Percentiles rank a stretch among this genome's conserved stretches.
phyloP scores from a whole-genome alignment of 2,888 invertebrate species.

The Drosophila aldrichi region DNA sequence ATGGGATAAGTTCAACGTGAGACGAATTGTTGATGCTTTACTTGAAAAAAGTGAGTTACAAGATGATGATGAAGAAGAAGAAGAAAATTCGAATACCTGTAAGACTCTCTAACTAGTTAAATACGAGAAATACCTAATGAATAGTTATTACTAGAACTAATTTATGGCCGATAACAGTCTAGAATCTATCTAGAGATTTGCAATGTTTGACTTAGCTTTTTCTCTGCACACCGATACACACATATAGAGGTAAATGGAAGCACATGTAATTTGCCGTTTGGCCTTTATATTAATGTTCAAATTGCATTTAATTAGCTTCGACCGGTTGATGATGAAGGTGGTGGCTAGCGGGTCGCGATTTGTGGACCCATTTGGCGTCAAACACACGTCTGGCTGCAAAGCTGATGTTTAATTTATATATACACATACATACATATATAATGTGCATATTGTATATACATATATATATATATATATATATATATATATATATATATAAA shows the following conservation, averaged over 20 bases:
- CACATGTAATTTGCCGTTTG: conserved; percentile 9
- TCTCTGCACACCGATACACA: conserved; percentile 3
- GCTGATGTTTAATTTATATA: conserved; percentile 33
- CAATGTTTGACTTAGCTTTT: too few relatives aligned
- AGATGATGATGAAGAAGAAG: too few relatives aligned
- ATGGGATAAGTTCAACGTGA: not conserved
- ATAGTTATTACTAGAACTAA: too few relatives aligned
- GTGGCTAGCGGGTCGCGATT: not conserved
- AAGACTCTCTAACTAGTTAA: too few relatives aligned
- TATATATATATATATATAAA: not conserved
- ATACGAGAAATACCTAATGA: too few relatives aligned
- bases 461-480: not conserved
- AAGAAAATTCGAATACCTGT: too few relatives aligned
- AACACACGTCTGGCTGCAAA: not conserved
- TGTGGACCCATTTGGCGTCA: conserved; percentile 8
- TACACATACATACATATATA: not conserved
- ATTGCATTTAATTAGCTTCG: conserved; percentile 30
- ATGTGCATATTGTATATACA: too few relatives aligned
- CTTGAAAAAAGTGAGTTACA: too few relatives aligned
- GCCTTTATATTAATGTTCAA: conserved; percentile 20
- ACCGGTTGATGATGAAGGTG: conserved; percentile 20
- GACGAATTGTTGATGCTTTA: not conserved
- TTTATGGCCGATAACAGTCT: too few relatives aligned
- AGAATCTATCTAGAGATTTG: too few relatives aligned
- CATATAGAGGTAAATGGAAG: not conserved